Conservation (phyloP, 1,140 invertebrate genomes). For the Coptotermes formosanus region DNA sequence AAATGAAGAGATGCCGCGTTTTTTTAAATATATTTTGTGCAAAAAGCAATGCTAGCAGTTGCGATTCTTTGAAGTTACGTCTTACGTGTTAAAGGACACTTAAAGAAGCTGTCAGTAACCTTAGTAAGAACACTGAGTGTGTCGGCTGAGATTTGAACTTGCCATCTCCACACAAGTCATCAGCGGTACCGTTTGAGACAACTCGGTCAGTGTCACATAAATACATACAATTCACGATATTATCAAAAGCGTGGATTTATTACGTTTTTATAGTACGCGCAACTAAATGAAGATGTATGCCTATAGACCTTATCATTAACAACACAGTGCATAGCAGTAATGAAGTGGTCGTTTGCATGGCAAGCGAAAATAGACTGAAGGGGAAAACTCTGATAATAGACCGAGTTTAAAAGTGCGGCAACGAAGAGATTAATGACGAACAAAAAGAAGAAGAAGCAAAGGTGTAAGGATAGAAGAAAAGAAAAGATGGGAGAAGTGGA, state of each 20-base stretch:
- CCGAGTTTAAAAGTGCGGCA: not conserved
- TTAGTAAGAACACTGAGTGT: no score
- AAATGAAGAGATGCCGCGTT: no score
- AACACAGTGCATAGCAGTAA: not conserved
- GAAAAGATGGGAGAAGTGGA: not conserved
- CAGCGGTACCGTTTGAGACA: no score
- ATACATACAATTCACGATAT: no score
- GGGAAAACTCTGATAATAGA: slow-evolving; percentile 9
- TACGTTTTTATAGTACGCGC: not conserved
- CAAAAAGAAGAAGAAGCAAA: not conserved
- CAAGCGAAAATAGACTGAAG: not conserved
- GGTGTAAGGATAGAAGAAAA: slow-evolving; percentile 1
- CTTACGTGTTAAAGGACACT: no score
- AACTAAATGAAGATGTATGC: not conserved
- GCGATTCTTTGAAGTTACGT: no score
- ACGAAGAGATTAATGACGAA: not conserved
- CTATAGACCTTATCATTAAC: not conserved
- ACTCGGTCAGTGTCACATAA: no score
- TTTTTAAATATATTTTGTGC: no score
- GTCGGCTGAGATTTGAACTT: no score
- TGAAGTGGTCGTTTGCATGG: slow-evolving; percentile 7
- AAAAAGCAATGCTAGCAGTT: no score
- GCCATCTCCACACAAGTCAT: no score
- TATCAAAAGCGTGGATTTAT: not conserved
- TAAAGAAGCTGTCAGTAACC: no score